Base-by-base conservation (phyloP, 2,888 invertebrate genomes). In the Timema cristinae region DNA sequence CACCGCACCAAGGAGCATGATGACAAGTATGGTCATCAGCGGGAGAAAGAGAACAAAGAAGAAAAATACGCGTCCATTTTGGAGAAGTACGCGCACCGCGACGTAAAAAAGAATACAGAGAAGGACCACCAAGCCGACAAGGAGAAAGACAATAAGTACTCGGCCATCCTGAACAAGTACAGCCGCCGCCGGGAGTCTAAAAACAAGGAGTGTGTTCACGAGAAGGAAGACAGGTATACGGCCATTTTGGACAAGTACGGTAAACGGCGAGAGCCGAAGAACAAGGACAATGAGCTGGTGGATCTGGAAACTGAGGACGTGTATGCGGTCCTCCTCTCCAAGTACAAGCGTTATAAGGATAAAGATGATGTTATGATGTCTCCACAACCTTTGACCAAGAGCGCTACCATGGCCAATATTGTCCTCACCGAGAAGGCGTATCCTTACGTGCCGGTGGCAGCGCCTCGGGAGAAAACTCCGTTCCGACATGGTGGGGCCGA, bases 141-240 rank as follows among this genome's bases (percentile, higher is more conserved):
- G 32, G 54, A 50, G 49, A 32, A 67, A 59, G 49, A 92, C 83
- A 91, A 93, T 79, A 92, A 92, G 82, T 92, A 92, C 82, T 88
- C 91, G 0, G 87, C 90, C 32, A 88, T 92, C 32, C 83, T 93
- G 78, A 91, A 92, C 79, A 87, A 88, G 79, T 88, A 91, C 47
- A 81, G 81, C 68, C 85, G 86, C 77, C 83, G 83, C 68, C 85
- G 86, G 75, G 69, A 72, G 15, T 69, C 72, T 80, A 77, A 70
- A 56, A 56, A 56, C 13, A 15, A 13, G 13, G 63, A 63, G 32
- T 16, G 48, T 9, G 63, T 7, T 48, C 15, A n/a, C 48, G 54
- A 50, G 49, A 32, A 67, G 49, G 49, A 92, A 83, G 91, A 93
- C 79, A 92, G 92, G 82, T 92, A 92, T 82, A 88, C 91, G 0